Base-by-base conservation (phyloP, 2,888 invertebrate species). In the Graphium colonna region DNA sequence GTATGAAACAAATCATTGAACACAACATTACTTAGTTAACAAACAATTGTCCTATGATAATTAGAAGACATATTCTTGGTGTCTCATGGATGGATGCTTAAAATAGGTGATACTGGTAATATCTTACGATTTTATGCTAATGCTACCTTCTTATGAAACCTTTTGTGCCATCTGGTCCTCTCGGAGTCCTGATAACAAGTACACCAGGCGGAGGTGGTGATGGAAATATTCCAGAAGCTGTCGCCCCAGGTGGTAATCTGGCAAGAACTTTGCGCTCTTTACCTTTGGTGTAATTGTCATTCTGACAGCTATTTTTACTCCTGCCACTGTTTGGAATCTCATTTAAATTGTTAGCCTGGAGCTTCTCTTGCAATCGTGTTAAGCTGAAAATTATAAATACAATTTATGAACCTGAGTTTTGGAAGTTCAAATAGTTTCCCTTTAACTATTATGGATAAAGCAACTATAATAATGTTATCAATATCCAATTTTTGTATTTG, bases 131-230 rank as follows among this genome's bases (percentile, higher is more conserved):
- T 40, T 57, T 61, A 47, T 44, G 57, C 58, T 63, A 65, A 69
- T 85, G 88, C 88, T 89, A 89, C 86, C 88, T 87, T 54, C 72
- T 68, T 59, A 75, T 67, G 62, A 89, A 89, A 18, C 88, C 88
- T 73, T 86, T 89, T 45, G 94, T 94, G 59, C 95, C 95, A 68
- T 96, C 95, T 0, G 96, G 96, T 33, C 95, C 95, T 64, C 91
- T 91, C 0, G 96, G 96, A 73, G 94, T 90, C 65, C 96, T 90
- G 68, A 96, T 90, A 52, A 96, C 90, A 10, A 87, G 79, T 1
- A 90, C 88, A 9, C 90, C 88, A 3, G 86, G 80, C 0, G 86
- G 90, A 0, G 85, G 82, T 0, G 89, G 89, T 3, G 84, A 88
- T 1, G 84, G 86, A 63, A 82, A 86, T 26, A 86, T 68, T 8